Evolutionary conservation across 1,140 invertebrate species (phyloP).

Genomic region (Pinna nobilis): DNA sequence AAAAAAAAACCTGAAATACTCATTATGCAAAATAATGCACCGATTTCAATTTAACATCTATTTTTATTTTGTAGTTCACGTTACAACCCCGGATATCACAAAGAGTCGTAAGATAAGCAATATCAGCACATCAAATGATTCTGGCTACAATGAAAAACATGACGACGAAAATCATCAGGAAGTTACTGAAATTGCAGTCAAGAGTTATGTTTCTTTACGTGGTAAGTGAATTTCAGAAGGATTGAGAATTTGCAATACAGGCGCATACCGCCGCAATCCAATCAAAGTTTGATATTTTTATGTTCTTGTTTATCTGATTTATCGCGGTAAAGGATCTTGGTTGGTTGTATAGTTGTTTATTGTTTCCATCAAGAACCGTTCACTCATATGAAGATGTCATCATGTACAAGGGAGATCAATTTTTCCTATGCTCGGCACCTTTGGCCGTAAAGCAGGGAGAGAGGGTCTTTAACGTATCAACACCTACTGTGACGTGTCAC

Average conservation of each 20-base stretch:
- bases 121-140: conserved; percentile 41
- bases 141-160: conserved; percentile 40
- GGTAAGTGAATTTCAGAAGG: conserved; percentile 10
- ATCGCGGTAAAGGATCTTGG: not conserved
- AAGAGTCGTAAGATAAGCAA: conserved; percentile 33
- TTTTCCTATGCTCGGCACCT: too few relatives aligned
- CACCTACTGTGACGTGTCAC: too few relatives aligned
- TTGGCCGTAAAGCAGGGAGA: too few relatives aligned
- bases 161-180: conserved; percentile 3
- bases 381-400: not conserved
- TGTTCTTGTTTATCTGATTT: not conserved
- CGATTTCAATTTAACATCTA: too few relatives aligned
- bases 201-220: conserved; percentile 7
- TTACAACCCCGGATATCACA: conserved; percentile 14
- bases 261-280: not conserved
- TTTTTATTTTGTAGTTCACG: too few relatives aligned
- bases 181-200: conserved; percentile 15
- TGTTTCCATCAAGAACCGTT: not conserved
- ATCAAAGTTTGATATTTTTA: not conserved
- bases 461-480: too few relatives aligned
- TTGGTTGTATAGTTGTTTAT: not conserved
- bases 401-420: too few relatives aligned
- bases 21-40: too few relatives aligned
- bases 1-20: too few relatives aligned
- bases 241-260: too few relatives aligned